phyloP scores from a whole-genome alignment of 2,888 invertebrate species.

The Aromia moschata region DNA sequence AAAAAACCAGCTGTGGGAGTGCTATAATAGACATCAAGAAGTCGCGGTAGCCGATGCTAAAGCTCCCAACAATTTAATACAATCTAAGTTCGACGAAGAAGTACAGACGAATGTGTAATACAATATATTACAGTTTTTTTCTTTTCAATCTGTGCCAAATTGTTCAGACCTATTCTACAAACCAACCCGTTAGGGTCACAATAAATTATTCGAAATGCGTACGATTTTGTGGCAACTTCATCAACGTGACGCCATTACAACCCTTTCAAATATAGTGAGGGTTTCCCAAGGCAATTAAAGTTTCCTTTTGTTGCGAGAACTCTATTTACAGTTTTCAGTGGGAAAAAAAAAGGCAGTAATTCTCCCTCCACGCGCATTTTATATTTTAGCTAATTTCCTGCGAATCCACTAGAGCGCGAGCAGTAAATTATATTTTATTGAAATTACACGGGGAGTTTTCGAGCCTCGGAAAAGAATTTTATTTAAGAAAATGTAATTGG shows the following conservation, averaged over 20 bases:
- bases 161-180: no score
- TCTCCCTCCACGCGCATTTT: slow-evolving; percentile 3
- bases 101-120: no score
- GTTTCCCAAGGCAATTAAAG: not conserved
- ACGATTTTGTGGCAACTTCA: not conserved
- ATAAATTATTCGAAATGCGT: not conserved
- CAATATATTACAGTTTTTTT: no score
- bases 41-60: no score
- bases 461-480: slow-evolving; percentile 9
- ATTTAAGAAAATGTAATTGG: slow-evolving; percentile 13
- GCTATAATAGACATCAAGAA: no score
- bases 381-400: slow-evolving; percentile 17
- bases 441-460: slow-evolving; percentile 18
- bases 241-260: slow-evolving; percentile 3
- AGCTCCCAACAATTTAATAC: no score
- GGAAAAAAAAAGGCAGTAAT: slow-evolving; percentile 14
- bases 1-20: no score
- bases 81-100: no score
- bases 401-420: not conserved
- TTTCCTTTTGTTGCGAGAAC: slow-evolving; percentile 7
- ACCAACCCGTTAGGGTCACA: not conserved
- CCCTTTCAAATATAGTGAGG: slow-evolving; percentile 1
- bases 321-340: slow-evolving; percentile 7
- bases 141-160: no score
- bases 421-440: slow-evolving; percentile 17